These are phyloP conservation scores for Fragum sueziense DNA, from an alignment of 2,888 invertebrate genomes.

Conservation along the genomic window DNA sequence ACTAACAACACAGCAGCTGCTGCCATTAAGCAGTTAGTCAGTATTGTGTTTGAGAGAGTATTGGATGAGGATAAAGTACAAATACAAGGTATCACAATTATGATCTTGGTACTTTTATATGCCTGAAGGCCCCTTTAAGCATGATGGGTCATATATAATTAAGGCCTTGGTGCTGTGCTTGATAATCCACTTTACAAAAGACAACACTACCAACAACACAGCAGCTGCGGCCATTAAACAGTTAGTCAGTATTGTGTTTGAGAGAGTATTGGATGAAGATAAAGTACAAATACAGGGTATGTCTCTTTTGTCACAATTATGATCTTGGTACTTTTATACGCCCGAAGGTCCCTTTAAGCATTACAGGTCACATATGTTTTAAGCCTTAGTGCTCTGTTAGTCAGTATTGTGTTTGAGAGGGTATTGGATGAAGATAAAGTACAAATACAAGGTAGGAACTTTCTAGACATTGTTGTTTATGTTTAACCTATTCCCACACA, in stretches of 20 bases:
- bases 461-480: too few species aligned
- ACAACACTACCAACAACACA: slow-evolving; percentile 97
- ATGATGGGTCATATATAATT: too few species aligned
- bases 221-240: slow-evolving; percentile 99
- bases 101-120: too few species aligned
- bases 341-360: too few species aligned
- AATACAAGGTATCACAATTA: slow-evolving; percentile 77
- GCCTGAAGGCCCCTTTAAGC: too few species aligned
- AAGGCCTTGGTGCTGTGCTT: slow-evolving; percentile 97
- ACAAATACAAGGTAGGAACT: slow-evolving; percentile 69
- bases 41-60: slow-evolving; percentile 86
- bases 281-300: slow-evolving; percentile 75
- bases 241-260: slow-evolving; percentile 90
- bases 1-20: slow-evolving; percentile 99
- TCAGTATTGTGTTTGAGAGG: slow-evolving; percentile 87
- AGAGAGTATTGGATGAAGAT: slow-evolving; percentile 83
- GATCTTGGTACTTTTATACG: too few species aligned
- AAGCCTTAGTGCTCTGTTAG: too few species aligned
- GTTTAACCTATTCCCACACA: too few species aligned
- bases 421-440: slow-evolving; percentile 82
- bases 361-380: too few species aligned
- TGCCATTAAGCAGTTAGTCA: slow-evolving; percentile 96
- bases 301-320: too few species aligned
- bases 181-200: slow-evolving; percentile 96
- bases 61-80: slow-evolving; percentile 79